These are phyloP conservation scores for Anastatus disparis DNA, from an alignment of 1,140 invertebrate genomes.

Conservation along the genomic window DNA sequence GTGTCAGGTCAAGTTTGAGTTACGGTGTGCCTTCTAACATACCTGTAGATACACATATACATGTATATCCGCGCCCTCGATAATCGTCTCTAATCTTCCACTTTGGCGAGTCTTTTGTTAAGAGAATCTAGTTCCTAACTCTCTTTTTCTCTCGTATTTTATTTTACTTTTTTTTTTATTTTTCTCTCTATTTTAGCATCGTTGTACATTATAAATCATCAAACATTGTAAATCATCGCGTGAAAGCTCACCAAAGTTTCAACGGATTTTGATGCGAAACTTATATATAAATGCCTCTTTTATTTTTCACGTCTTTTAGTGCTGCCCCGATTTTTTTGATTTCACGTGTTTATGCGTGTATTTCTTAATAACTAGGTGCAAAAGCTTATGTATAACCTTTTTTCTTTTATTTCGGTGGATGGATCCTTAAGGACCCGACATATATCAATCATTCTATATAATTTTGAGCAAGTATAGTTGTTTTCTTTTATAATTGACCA, in stretches of 20 bases:
- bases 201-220: slow-evolving; percentile 59
- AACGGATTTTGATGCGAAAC: neutral
- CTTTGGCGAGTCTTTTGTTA: too few species aligned
- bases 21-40: slow-evolving; percentile 58
- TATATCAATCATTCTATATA: slow-evolving; percentile 31
- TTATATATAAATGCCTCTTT: neutral
- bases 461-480: slow-evolving; percentile 1
- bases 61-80: slow-evolving; percentile 54
- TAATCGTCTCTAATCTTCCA: slow-evolving; percentile 68
- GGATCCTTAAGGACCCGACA: slow-evolving; percentile 1
- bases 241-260: slow-evolving; percentile 55
- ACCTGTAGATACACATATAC: slow-evolving; percentile 37
- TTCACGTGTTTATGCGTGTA: neutral
- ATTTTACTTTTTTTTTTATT: too few species aligned
- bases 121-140: too few species aligned
- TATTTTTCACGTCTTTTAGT: too few species aligned
- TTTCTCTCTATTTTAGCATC: slow-evolving; percentile 41
- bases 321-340: slow-evolving; percentile 26
- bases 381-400: too few species aligned
- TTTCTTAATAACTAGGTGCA: slow-evolving; percentile 23
- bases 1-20: slow-evolving; percentile 55
- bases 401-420: too few species aligned
- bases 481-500: neutral
- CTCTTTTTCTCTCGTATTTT: too few species aligned
- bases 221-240: slow-evolving; percentile 56